Base-by-base conservation (phyloP, 2,888 invertebrate species). In the Polia nebulosa region DNA sequence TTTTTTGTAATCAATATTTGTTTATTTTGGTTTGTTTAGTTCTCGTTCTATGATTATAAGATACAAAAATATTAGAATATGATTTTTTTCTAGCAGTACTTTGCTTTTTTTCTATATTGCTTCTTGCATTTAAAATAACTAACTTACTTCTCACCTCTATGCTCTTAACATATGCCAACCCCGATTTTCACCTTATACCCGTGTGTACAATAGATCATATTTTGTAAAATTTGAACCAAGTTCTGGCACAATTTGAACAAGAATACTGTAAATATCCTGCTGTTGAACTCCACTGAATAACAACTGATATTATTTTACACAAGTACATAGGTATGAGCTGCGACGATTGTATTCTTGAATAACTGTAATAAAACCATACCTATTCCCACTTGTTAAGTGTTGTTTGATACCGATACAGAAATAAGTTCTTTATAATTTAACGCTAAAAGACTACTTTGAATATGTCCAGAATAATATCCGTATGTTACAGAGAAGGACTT, bases 211-310 rank as follows among this genome's bases (percentile, higher is more conserved):
- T 85, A 82, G 75, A 85, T 85, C 80, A 83, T 79, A 82, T 82
- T 87, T 81, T 81, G 84, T 80, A 81, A 84, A 86, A 79, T 73
- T 76, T 78, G 63, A 82, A 82, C 69, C 52, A 56, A 77, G 72
- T 80, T 83, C 81, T 81, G 75, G 77, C 77, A 76, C 68, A 71
- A 71, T 72, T 72, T 75, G 55, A 62, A 73, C 58, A 55, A 51
- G 63, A 58, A 59, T 8, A 32, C 62, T 62, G 53, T 56, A 58
- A 73, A 71, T 64, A 66, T 73, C 63, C 20, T 62, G 47, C 22
- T 13, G 27, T 13, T 29, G 34, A 56, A 47, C 27, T 65, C n/a
- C 25, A 32, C 36, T 63, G 62, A 60, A 77, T 73, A 77, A 61
- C 32, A 71, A 71, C 71, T 41, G 49, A 49, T 61, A 52, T 76